Evolutionary conservation across 2,797 vertebrate species (phyloP), one percentile per base, ranked within the genome.

Genomic region (Cygnus olor): DNA sequence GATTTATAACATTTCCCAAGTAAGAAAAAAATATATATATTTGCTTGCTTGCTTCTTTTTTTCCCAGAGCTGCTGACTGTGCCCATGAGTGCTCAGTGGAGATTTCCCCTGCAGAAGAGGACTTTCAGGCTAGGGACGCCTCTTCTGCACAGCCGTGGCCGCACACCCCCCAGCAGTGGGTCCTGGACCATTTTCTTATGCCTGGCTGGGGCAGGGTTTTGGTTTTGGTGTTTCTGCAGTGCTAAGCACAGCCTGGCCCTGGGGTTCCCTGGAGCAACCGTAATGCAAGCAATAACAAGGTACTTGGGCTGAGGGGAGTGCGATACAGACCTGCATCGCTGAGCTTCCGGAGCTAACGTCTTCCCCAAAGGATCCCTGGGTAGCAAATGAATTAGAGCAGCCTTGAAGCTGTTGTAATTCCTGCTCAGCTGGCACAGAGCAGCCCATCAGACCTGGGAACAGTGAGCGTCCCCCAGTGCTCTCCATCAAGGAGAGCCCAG

Each of bases 11-110:
- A 8, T 22, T 60, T 61, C 21, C 34, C 11, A 44, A 14, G 4
- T 6, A 18, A 1, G 4, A 64, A 56, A 17, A 44, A 18, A 21
- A 45, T n/a, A 6, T 45, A 18, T 47, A 56, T 0, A 0, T 32
- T 66, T 44, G 1, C 9, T 60, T n/a, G 9, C 58, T 61, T 78
- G 20, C 38, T 51, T 30, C 8, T 44, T 34, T 36, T 40, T 6
- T 5, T 25, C 68, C 44, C 69, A 4, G 25, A 4, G 32, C 54
- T 49, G 19, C 36, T 19, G 54, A 4, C 8, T 2, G 1, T 36
- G 18, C 51, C 21, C 24, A 0, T 0, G 5, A 25, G n/a, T 1
- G 20, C 47, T 69, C 58, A 1, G 3, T n/a, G 36, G 79, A 34
- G 68, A 42, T 54, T 47, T 42, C 71, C 45, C 38, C 14, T 0